Percentiles rank a stretch among this genome's conserved stretches.
Evolutionary conservation across 2,888 invertebrate species (phyloP).

Genomic region (Hanleya hanleyi): DNA sequence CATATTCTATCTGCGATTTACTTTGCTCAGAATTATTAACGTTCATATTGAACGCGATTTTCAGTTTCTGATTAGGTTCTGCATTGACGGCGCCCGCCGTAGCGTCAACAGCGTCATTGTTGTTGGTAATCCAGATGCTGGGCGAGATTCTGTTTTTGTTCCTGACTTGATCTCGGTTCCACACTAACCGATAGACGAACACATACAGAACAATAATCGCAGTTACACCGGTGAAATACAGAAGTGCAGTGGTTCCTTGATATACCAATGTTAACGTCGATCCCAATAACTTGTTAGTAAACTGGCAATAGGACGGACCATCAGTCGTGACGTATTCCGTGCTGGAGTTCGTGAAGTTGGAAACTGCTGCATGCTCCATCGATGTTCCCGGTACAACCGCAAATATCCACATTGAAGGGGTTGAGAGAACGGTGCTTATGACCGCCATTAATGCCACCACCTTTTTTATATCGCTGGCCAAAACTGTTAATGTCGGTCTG

Average conservation of each 20-base stretch:
- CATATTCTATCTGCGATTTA: too few species aligned
- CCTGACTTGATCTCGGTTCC: not conserved
- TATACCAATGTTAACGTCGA: not conserved
- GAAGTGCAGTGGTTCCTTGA: not conserved
- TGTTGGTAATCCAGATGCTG: not conserved
- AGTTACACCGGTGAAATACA: not conserved
- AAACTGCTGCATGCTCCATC: too few species aligned
- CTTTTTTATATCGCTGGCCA: not conserved
- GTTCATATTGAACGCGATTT: too few species aligned
- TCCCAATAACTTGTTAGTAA: not conserved
- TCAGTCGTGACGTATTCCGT: too few species aligned
- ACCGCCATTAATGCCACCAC: not conserved
- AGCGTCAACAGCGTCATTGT: too few species aligned
- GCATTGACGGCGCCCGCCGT: too few species aligned
- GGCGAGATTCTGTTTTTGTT: not conserved
- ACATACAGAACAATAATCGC: not conserved
- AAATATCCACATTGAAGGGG: slow-evolving; percentile 14
- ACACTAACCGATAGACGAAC: not conserved
- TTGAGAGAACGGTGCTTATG: not conserved
- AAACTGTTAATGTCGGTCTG: slow-evolving; percentile 1
- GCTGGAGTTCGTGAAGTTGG: not conserved
- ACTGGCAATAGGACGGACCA: not conserved
- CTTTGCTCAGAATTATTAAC: too few species aligned
- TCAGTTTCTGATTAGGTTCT: too few species aligned
- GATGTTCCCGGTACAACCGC: slow-evolving; percentile 6